Base-by-base conservation (phyloP, 2,113 vertebrate genomes). In the Platysteira castanea region DNA sequence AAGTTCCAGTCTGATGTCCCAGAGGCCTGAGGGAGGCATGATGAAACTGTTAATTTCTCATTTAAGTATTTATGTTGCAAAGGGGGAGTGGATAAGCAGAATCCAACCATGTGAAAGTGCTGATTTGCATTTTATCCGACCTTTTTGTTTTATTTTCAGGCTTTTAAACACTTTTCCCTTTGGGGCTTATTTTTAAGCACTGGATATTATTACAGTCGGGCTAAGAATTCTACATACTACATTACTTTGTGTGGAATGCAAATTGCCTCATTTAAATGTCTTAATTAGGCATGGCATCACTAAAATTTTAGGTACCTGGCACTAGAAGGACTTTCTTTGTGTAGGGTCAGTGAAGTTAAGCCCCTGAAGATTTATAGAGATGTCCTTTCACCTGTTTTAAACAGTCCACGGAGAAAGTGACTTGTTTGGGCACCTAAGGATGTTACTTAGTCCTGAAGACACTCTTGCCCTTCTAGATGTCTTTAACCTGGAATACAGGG, bases 381-480 rank as follows among this genome's bases (percentile, higher is more conserved):
- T 65, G 46, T 39, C 13, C 4, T 15, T 79, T 75, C 16, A 35
- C 18, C 30, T 85, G 6, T 68, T 88, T 49, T 60, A 80, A 85
- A 44, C n/a, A 80, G 49, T 14, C 9, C 30, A 35, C 1, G 3
- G n/a, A 35, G 13, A 61, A 75, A 71, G 13, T 0, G 0, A 52
- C 16, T 74, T 74, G 16, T 74, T 54, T 60, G 44, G 30, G 44
- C 4, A 9, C 19, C 22, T 50, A 39, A 83, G 24, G 27, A 12
- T 50, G 27, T 76, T 67, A 20, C 19, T 47, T 75, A 35, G 27
- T 68, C 35, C 30, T 53, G 53, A 82, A 92, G 75, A 27, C 35
- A 22, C 19, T 74, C 8, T 47, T n/a, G 10, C 19, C 15, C 13
- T 59, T 60, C 44, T 50, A 42, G 18, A 17, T 61, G 27, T 57